Conservation (phyloP, 2,888 invertebrate genomes). For the Nomada fabriciana region DNA sequence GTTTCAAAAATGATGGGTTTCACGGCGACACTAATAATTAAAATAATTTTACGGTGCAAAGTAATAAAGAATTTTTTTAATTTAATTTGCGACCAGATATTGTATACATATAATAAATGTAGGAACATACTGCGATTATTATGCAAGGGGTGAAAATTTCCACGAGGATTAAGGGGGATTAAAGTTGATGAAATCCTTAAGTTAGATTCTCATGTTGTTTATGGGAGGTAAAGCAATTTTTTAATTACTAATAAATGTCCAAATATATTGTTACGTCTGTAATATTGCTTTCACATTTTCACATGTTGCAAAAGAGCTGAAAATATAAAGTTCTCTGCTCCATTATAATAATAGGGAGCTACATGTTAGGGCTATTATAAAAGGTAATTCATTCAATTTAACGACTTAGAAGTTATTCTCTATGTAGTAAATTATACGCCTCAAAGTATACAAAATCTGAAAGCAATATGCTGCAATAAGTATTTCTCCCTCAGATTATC, state of each 20-base stretch:
- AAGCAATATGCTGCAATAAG: too few species aligned
- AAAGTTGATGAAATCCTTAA: background rate
- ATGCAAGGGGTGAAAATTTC: background rate
- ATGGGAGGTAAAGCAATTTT: background rate
- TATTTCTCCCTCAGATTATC: too few species aligned
- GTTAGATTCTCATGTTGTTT: background rate
- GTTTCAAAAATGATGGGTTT: background rate
- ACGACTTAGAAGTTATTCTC: too few species aligned
- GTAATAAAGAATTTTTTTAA: background rate
- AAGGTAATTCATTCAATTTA: too few species aligned
- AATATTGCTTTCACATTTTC: background rate
- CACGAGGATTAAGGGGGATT: background rate
- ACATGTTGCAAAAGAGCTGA: background rate
- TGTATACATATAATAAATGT: background rate
- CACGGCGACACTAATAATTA: background rate
- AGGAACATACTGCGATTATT: too few species aligned
- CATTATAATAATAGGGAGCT: background rate
- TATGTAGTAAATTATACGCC: too few species aligned
- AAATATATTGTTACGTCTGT: too few species aligned
- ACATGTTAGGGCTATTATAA: background rate
- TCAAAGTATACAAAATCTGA: too few species aligned
- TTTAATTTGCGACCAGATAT: background rate
- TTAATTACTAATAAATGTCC: background rate
- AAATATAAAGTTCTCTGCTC: background rate
- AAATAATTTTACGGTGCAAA: background rate